phyloP scores from a whole-genome alignment of 2,113 vertebrate species.

The Pelobates fuscus region DNA sequence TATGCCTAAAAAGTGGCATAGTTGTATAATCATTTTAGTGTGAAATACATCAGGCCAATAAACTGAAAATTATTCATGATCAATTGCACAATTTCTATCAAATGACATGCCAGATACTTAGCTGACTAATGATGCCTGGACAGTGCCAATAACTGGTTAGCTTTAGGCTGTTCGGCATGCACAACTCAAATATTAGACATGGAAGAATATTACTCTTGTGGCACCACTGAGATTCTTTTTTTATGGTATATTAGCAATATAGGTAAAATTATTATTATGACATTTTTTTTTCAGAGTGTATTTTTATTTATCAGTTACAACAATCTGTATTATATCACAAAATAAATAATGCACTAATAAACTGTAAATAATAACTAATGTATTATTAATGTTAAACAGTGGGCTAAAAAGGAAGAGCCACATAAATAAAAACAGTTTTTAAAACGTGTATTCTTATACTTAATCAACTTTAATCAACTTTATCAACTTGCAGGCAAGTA shows the following conservation, averaged over 20 bases:
- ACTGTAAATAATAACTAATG: too few species aligned
- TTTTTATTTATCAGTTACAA: too few species aligned
- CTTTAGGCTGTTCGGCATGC: not conserved
- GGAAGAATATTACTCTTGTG: not conserved
- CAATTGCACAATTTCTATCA: conserved; percentile 8
- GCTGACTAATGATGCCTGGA: conserved; percentile 11
- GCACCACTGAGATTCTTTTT: not conserved
- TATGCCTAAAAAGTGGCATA: not conserved
- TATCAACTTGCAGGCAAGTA: too few species aligned
- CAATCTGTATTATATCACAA: too few species aligned
- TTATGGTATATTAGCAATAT: not conserved
- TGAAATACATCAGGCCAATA: conserved; percentile 1
- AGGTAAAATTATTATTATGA: not conserved
- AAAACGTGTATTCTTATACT: too few species aligned
- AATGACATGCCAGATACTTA: not conserved
- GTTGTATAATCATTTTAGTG: conserved; percentile 31
- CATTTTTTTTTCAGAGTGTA: too few species aligned
- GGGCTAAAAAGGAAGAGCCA: too few species aligned
- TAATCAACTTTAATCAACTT: too few species aligned
- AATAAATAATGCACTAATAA: too few species aligned
- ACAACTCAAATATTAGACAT: not conserved
- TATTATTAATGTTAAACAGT: too few species aligned
- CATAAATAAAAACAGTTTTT: too few species aligned
- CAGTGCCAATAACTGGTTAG: not conserved
- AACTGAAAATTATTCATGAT: conserved; percentile 45